Evolutionary conservation across 2,113 vertebrate genomes (phyloP).

Genomic region (Thamnophis sirtalis): DNA sequence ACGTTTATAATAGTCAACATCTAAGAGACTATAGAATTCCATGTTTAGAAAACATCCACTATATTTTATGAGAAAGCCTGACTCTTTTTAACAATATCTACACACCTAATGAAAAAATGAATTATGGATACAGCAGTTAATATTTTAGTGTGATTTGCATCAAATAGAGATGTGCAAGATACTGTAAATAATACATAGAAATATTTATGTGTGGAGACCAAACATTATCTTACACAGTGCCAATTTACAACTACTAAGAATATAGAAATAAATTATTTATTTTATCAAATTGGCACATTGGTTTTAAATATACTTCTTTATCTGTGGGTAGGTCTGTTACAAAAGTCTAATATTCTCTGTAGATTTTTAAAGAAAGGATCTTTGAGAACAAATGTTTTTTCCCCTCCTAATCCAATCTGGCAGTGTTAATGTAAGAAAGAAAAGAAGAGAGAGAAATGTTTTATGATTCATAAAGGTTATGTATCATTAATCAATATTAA

Average conservation of each 20-base stretch:
- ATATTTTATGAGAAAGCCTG: neutral
- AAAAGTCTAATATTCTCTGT: neutral
- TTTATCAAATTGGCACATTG: neutral
- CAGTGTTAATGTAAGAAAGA: slow-evolving; percentile 39
- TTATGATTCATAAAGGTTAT: slow-evolving; percentile 34
- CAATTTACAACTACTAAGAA: neutral
- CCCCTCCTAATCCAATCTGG: slow-evolving; percentile 43
- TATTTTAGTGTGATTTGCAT: neutral
- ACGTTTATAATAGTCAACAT: neutral
- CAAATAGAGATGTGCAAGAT: neutral
- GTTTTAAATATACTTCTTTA: neutral
- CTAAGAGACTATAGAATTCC: neutral
- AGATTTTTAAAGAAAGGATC: slow-evolving; percentile 21
- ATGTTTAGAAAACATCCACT: neutral
- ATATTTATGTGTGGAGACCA: neutral
- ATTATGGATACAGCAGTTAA: neutral
- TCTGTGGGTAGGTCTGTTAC: neutral
- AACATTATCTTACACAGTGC: neutral
- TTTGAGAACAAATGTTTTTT: slow-evolving; percentile 49
- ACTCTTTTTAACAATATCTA: neutral
- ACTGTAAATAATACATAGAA: neutral
- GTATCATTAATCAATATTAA: slow-evolving; percentile 45
- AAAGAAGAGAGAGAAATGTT: slow-evolving; percentile 35
- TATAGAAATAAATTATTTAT: neutral
- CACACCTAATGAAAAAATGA: neutral